These are phyloP conservation scores for Dryococelus australis DNA, from an alignment of 2,888 invertebrate species.

Conservation along the genomic window DNA sequence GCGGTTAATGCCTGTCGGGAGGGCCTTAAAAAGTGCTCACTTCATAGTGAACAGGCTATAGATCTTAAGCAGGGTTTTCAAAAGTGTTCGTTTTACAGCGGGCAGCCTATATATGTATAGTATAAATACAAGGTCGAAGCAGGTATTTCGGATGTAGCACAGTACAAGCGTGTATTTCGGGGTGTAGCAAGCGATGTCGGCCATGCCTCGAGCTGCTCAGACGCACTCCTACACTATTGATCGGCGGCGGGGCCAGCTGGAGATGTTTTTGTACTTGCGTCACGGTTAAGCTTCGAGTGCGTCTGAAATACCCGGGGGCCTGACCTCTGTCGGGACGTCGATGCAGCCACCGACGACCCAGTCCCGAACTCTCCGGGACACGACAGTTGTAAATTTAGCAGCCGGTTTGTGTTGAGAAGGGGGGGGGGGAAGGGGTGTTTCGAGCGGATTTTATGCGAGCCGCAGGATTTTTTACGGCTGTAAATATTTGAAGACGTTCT, in stretches of 20 bases:
- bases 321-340: not conserved
- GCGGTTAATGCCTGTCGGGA: too few species aligned
- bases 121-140: too few species aligned
- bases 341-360: not conserved
- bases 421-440: not conserved
- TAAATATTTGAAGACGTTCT: not conserved
- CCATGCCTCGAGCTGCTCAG: too few species aligned
- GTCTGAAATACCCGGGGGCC: conserved; percentile 7
- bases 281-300: not conserved
- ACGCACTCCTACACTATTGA: not conserved
- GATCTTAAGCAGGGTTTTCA: too few species aligned
- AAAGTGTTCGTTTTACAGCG: too few species aligned
- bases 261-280: not conserved
- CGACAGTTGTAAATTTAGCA: not conserved
- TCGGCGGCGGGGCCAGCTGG: not conserved
- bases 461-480: not conserved
- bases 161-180: too few species aligned
- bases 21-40: too few species aligned
- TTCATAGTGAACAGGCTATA: too few species aligned
- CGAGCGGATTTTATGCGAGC: not conserved
- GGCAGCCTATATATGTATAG: too few species aligned
- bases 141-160: too few species aligned
- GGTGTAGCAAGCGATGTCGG: too few species aligned
- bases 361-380: not conserved
- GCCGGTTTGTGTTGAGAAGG: too few species aligned